Evolutionary conservation across 2,888 invertebrate species (phyloP).

Genomic region (Erebia aethiops): DNA sequence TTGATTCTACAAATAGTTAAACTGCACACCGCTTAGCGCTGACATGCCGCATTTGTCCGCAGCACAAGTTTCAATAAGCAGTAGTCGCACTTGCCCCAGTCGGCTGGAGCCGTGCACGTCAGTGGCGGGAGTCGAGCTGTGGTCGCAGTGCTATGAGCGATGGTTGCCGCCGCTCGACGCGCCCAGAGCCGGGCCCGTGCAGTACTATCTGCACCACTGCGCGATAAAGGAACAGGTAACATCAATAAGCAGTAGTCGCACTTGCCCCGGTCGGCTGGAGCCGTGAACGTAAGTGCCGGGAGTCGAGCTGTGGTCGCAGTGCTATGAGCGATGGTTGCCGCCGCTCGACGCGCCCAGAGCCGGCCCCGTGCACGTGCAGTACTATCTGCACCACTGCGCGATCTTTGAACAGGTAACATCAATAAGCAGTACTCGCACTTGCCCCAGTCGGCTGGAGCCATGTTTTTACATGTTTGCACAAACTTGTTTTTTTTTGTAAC

Average conservation of each 20-base stretch:
- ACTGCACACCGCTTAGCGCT: no score
- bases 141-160: constrained; percentile 95
- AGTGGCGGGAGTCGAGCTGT: constrained; percentile 86
- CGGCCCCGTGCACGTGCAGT: constrained; percentile 85
- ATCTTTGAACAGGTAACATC: constrained; percentile 69
- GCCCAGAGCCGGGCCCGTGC: constrained; percentile 86
- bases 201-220: constrained; percentile 80
- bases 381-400: constrained; percentile 77
- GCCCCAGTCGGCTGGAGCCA: not conserved
- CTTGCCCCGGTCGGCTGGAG: constrained; percentile 35
- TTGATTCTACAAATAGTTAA: no score
- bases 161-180: constrained; percentile 94
- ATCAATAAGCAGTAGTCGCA: not conserved
- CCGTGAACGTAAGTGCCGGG: constrained; percentile 81
- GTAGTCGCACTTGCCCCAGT: not conserved
- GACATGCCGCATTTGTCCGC: constrained; percentile 9
- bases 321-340: constrained; percentile 95
- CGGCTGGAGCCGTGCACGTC: constrained; percentile 69
- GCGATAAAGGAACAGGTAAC: constrained; percentile 71
- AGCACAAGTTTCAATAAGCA: constrained; percentile 16
- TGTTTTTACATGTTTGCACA: not conserved
- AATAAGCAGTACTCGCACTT: not conserved
- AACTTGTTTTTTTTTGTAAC: no score
- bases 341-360: constrained; percentile 90
- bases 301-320: constrained; percentile 92